Percentiles rank a stretch among this genome's conserved stretches.
These are phyloP conservation scores for Acipenser oxyrinchus DNA, from an alignment of 2,797 vertebrate genomes.

Conservation along the genomic window DNA sequence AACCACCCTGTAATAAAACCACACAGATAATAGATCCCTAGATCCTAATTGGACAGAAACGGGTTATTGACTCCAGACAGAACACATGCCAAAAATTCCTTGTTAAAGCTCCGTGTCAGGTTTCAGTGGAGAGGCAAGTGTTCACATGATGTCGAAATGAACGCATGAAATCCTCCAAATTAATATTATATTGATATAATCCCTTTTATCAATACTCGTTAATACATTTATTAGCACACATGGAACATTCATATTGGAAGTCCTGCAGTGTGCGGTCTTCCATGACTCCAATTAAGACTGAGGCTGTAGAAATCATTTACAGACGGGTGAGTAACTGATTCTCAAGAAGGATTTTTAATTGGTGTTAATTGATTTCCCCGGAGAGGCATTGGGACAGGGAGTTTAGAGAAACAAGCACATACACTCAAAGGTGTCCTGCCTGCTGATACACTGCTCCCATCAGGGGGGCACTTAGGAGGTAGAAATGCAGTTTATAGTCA, in stretches of 20 bases:
- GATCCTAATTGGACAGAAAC: constrained; percentile 31
- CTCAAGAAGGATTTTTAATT: constrained; percentile 41
- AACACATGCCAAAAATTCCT: constrained; percentile 28
- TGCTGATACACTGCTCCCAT: not conserved
- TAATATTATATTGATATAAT: constrained; percentile 51
- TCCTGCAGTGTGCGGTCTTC: constrained; percentile 32
- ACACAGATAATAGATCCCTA: constrained; percentile 30
- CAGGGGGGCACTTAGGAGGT: no score
- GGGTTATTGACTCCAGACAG: constrained; percentile 30
- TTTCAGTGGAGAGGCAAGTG: constrained; percentile 19
- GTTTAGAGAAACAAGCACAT: not conserved
- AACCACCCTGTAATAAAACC: no score
- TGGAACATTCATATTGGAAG: constrained; percentile 35
- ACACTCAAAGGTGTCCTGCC: not conserved
- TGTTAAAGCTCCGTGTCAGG: constrained; percentile 15
- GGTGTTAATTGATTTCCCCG: constrained; percentile 43
- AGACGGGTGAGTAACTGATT: constrained; percentile 39
- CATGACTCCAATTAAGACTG: constrained; percentile 51
- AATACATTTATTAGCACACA: constrained; percentile 48
- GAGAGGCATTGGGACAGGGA: not conserved
- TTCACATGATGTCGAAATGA: not conserved
- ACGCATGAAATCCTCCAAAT: constrained; percentile 29
- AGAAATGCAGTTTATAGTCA: no score
- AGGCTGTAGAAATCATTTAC: constrained; percentile 45
- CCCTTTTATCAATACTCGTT: constrained; percentile 43